Percentiles rank a stretch among this genome's conserved stretches.
These are phyloP conservation scores for Halcyon chelicuti DNA, from an alignment of 2,797 vertebrate species.

Conservation along the genomic window DNA sequence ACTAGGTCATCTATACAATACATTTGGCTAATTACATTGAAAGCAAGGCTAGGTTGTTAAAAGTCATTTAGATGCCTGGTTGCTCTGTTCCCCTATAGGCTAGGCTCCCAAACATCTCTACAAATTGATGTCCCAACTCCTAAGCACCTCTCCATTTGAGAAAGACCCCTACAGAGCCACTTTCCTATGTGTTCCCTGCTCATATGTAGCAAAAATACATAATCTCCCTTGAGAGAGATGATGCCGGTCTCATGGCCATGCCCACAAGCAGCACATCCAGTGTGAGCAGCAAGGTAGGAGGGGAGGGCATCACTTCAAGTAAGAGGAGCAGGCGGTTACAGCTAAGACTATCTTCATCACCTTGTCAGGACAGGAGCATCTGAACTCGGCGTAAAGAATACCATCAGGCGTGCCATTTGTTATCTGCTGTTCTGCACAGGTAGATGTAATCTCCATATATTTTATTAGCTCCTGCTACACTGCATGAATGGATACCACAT, in stretches of 20 bases:
- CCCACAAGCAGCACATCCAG: background rate
- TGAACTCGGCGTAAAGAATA: background rate
- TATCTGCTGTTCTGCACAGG: background rate
- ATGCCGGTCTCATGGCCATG: background rate
- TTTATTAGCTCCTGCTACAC: background rate
- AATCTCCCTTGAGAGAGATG: rapidly evolving
- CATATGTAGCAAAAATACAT: rapidly evolving
- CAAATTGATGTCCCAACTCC: background rate
- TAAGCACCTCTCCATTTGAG: background rate
- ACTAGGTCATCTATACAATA: background rate
- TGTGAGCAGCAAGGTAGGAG: background rate
- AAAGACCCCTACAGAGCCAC: background rate
- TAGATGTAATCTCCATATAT: background rate
- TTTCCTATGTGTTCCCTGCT: background rate
- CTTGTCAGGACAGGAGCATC: background rate
- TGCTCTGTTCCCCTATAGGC: background rate
- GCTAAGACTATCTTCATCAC: background rate
- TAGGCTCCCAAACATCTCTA: background rate
- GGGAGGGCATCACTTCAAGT: background rate
- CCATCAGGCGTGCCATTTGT: rapidly evolving
- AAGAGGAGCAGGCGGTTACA: background rate
- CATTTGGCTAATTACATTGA: background rate
- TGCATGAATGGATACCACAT: background rate
- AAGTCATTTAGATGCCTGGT: background rate
- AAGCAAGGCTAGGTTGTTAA: background rate